Base-by-base conservation (phyloP, 2,113 vertebrate species). In the Rhagologus leucostigma region DNA sequence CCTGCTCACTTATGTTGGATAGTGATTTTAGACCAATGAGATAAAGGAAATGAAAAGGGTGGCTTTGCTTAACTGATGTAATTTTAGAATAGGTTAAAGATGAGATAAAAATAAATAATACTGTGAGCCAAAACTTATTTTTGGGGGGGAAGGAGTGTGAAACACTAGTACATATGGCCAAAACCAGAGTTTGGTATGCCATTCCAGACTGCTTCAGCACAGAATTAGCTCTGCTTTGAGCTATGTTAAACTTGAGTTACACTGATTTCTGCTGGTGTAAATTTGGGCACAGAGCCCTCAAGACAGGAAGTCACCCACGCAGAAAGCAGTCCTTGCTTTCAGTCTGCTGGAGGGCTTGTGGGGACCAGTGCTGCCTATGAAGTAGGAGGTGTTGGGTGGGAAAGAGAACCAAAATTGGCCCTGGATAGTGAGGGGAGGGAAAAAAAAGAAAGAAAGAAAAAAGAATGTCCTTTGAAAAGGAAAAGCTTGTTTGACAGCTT, bases 221-320 rank as follows among this genome's bases (percentile, higher is more conserved):
- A 80, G 60, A 97, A 90, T 89, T 89, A 93, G 80, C 69, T 86
- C 79, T 87, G 41, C 80, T 89, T 92, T 95, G 94, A 77, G 80
- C 76, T 96, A 64, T 87, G 92, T 95, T 95, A 86, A 95, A 92
- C 89, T 64, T 87, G 80, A 91, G 41, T 87, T 92, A 69, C 56
- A 16, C 68, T 75, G 62, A 76, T 93, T 94, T 95, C 70, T 93
- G 47, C 35, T 81, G 52, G 82, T 87, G 83, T 86, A 92, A 95
- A 92, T 91, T 55, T 89, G 80, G 60, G 84, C 81, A 85, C 24
- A 60, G 84, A 87, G 87, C 84, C 62, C 53, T 68, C 46, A 64
- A 92, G 95, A 79, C 33, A 87, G 69, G 74, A 96, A 94, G 69
- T 89, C 86, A 95, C 47, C 19, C 86, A 93, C 53, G 95, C 91